Conservation (phyloP, 1,140 invertebrate species). For the Probaryconus sp. region DNA sequence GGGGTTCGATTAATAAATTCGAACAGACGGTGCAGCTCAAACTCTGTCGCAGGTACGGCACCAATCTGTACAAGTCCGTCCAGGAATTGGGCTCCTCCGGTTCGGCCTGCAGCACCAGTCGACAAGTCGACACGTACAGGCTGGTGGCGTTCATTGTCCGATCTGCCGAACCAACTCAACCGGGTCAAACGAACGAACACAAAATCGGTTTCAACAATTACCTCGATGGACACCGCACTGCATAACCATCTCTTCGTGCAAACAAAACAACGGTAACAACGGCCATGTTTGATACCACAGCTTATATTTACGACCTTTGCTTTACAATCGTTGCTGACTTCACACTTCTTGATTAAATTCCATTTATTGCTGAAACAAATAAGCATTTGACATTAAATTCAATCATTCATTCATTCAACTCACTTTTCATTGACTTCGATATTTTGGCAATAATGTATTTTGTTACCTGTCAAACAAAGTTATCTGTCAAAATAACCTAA, state of each 20-base stretch:
- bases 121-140: constrained; percentile 90
- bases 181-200: no score
- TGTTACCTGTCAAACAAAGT: no score
- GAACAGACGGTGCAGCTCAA: constrained; percentile 93
- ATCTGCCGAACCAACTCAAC: no score
- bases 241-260: constrained; percentile 12
- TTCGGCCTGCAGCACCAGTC: constrained; percentile 86
- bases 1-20: constrained; percentile 88
- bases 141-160: constrained; percentile 88
- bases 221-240: constrained; percentile 10
- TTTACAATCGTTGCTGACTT: not conserved
- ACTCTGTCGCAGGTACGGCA: constrained; percentile 90
- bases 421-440: no score
- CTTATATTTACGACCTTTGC: constrained; percentile 35
- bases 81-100: constrained; percentile 84
- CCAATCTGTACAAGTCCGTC: constrained; percentile 88
- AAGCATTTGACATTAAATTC: no score
- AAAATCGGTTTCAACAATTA: constrained; percentile 13
- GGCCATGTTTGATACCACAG: constrained; percentile 32
- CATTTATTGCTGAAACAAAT: no score
- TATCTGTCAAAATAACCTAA: no score
- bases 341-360: no score
- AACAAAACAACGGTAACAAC: constrained; percentile 48
- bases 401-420: no score
- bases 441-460: no score